phyloP scores from a whole-genome alignment of 2,797 vertebrate genomes.

The Dipus sagitta region DNA sequence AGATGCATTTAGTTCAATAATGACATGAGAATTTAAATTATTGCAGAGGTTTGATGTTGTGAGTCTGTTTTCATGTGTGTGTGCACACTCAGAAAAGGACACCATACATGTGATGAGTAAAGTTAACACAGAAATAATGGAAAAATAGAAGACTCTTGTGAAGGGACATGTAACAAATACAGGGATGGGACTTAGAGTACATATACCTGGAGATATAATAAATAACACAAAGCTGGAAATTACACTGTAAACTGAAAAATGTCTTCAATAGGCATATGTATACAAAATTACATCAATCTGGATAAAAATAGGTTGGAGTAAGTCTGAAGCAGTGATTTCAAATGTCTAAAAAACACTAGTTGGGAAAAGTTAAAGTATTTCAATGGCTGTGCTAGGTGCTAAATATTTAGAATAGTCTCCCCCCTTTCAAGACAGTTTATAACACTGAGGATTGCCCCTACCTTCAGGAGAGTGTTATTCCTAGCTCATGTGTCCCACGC shows the following conservation, averaged over 20 bases:
- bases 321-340: slow-evolving; percentile 49
- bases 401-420: slow-evolving; percentile 58
- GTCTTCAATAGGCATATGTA: slow-evolving; percentile 31
- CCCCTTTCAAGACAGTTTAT: slow-evolving; percentile 49
- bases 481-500: slow-evolving; percentile 24
- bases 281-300: slow-evolving; percentile 66
- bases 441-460: background rate
- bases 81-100: background rate
- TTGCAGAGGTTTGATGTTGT: background rate
- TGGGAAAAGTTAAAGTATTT: slow-evolving; percentile 52
- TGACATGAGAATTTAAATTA: background rate
- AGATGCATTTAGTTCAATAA: slow-evolving; percentile 8
- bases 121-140: slow-evolving; percentile 20
- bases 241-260: slow-evolving; percentile 51
- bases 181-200: slow-evolving; percentile 19
- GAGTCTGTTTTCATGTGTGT: background rate
- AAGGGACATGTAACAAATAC: slow-evolving; percentile 30
- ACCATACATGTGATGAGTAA: background rate
- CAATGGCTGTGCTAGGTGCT: slow-evolving; percentile 34
- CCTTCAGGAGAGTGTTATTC: slow-evolving; percentile 60
- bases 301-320: slow-evolving; percentile 55
- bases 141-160: background rate
- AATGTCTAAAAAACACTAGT: slow-evolving; percentile 61
- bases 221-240: slow-evolving; percentile 58
- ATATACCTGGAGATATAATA: slow-evolving; percentile 27